phyloP scores from a whole-genome alignment of 2,113 vertebrate species.

The Clarias batrachus region DNA sequence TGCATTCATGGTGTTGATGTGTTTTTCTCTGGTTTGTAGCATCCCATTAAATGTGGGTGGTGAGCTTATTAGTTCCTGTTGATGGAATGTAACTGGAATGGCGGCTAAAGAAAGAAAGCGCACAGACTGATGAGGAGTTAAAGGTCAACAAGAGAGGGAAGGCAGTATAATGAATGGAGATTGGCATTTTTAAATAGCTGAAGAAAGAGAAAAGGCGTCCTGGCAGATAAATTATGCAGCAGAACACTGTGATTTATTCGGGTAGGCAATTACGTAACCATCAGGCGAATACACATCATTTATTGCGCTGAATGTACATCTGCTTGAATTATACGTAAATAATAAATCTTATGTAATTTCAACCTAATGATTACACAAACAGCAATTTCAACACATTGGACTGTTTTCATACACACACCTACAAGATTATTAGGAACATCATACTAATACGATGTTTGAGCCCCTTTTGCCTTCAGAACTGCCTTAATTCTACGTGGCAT shows the following conservation, averaged over 20 bases:
- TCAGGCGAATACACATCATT: conserved; percentile 16
- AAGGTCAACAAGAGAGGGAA: not conserved
- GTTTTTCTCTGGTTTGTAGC: not conserved
- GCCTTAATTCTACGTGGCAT: too few species aligned
- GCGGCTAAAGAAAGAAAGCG: not conserved
- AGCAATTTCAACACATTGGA: not conserved
- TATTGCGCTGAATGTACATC: conserved; percentile 1
- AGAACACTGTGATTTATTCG: conserved; percentile 37
- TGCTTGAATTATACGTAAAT: not conserved
- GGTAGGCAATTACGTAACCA: conserved; percentile 47
- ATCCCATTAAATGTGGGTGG: not conserved
- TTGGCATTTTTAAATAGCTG: conserved; percentile 52
- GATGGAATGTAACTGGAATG: not conserved
- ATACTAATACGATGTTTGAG: too few species aligned
- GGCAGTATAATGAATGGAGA: conserved; percentile 49
- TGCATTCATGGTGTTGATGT: not conserved
- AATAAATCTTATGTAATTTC: not conserved
- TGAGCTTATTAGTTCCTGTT: not conserved
- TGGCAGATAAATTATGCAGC: conserved; percentile 52
- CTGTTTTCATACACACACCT: not conserved
- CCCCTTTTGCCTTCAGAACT: too few species aligned
- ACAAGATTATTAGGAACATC: too few species aligned
- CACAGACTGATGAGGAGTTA: conserved; percentile 19
- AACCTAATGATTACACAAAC: not conserved
- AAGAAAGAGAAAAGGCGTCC: conserved; percentile 44